These are phyloP conservation scores for Chaetodon trifasciatus DNA, from an alignment of 2,797 vertebrate genomes.

Conservation along the genomic window DNA sequence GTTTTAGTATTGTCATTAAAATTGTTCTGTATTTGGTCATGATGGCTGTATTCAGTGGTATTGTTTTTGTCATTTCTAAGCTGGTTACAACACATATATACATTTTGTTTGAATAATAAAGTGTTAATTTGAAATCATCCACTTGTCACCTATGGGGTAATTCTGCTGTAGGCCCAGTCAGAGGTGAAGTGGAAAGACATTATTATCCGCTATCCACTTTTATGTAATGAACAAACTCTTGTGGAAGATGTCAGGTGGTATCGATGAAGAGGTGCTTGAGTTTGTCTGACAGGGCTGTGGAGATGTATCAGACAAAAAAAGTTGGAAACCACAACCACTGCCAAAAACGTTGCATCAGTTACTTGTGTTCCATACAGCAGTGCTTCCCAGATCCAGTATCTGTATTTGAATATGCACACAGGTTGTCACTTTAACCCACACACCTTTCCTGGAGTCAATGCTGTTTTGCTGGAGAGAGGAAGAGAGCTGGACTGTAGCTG, in stretches of 20 bases:
- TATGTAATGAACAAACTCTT: background rate
- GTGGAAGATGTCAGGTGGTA: background rate
- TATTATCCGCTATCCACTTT: background rate
- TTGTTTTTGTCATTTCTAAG: background rate
- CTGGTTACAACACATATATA: background rate
- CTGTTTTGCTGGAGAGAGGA: constrained; percentile 45
- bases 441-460: constrained; percentile 25
- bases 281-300: background rate
- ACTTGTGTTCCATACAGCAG: background rate
- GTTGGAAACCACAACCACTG: background rate
- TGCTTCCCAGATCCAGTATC: background rate
- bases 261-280: background rate
- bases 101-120: too few species aligned
- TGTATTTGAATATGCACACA: background rate
- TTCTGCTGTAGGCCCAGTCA: too few species aligned
- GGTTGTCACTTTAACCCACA: background rate
- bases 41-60: too few species aligned
- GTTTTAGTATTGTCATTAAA: background rate
- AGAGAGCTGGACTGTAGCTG: constrained; percentile 19
- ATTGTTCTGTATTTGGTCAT: background rate
- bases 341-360: background rate
- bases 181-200: too few species aligned
- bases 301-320: background rate
- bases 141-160: too few species aligned
- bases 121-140: too few species aligned